Evolutionary conservation across 2,113 vertebrate species (phyloP), one percentile per base, ranked within the genome.

Genomic region (Scophthalmus maximus): DNA sequence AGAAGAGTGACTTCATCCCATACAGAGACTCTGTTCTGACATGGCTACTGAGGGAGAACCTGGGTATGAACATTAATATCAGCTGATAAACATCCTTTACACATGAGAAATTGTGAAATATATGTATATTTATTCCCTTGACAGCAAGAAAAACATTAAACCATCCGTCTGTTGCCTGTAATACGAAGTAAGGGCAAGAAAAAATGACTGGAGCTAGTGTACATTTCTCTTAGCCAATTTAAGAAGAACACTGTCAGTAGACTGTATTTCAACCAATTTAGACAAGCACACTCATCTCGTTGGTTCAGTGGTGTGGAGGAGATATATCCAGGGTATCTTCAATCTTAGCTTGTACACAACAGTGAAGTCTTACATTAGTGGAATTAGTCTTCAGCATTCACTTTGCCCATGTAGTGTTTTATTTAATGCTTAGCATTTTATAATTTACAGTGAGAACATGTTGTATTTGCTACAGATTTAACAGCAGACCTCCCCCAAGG

Each of bases 21-120:
- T 99, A 99, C 87, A 93, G 98, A 84, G 98, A 99, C 93, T 99
- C 98, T 61, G 98, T 99, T 36, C 92, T 99, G 64, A 99, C 98
- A 0, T 99, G 98, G 98, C 95, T 99, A n/a, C 94, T 99, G 73
- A 94, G 98, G 85, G 98, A 99, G 85, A 99, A 99, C 84, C 92
- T 99, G 1, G 98, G 98, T 99, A 95, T 75, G 94, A 57, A 6
- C 52, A 55, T 73, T 62, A 38, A 47, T 40, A 38, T 76, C 6
- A 44, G 27, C 32, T 58, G 22, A 42, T 67, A 23, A 58, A 58
- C 32, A 68, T 12, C 10, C 0, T 25, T 64, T 30, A 50, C 42
- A 0, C 4, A 9, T 26, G 36, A 23, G 60, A 20, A 38, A 1
- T 30, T 6, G 4, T 52, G 38, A 9, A 57, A 60, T 63, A 40